A percentile compares a stretch with the other conserved stretches of the same genome.
Evolutionary conservation across 1,140 invertebrate species (phyloP).

Genomic region (Hypothenemus hampei): DNA sequence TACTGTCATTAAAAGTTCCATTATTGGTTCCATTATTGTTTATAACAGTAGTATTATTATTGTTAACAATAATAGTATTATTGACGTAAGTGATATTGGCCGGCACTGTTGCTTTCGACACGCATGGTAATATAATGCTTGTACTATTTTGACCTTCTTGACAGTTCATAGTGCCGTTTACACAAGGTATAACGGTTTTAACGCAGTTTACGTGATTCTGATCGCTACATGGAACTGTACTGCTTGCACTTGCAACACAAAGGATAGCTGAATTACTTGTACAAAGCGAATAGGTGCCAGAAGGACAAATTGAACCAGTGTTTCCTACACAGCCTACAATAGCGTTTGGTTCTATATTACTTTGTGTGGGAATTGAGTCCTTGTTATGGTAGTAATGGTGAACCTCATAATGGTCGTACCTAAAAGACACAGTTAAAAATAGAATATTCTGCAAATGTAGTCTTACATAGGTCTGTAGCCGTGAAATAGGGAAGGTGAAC

Average conservation of each 20-base stretch:
- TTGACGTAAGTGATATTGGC: constrained; percentile 33
- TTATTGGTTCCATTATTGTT: constrained; percentile 17
- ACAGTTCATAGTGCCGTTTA: constrained; percentile 27
- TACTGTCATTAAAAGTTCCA: neutral
- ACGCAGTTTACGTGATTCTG: constrained; percentile 29
- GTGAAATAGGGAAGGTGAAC: constrained; percentile 10
- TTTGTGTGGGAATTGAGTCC: constrained; percentile 25
- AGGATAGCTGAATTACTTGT: constrained; percentile 35
- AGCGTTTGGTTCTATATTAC: constrained; percentile 27
- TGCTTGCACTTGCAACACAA: constrained; percentile 31
- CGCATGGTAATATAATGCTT: constrained; percentile 29
- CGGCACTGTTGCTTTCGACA: constrained; percentile 29
- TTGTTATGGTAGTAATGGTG: constrained; percentile 37
- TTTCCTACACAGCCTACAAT: constrained; percentile 31
- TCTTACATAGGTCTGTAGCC: constrained; percentile 26
- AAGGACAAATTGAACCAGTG: constrained; percentile 30
- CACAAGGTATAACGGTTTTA: constrained; percentile 28
- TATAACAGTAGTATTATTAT: constrained; percentile 18
- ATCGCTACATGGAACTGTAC: constrained; percentile 31
- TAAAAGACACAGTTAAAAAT: neutral
- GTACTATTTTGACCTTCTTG: constrained; percentile 21
- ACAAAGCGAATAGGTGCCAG: constrained; percentile 32
- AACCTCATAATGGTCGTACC: constrained; percentile 34
- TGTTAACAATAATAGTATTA: constrained; percentile 27
- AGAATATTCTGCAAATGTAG: neutral